These are phyloP conservation scores for Rhogogaster chlorosoma DNA, from an alignment of 2,888 invertebrate genomes.

Conservation along the genomic window DNA sequence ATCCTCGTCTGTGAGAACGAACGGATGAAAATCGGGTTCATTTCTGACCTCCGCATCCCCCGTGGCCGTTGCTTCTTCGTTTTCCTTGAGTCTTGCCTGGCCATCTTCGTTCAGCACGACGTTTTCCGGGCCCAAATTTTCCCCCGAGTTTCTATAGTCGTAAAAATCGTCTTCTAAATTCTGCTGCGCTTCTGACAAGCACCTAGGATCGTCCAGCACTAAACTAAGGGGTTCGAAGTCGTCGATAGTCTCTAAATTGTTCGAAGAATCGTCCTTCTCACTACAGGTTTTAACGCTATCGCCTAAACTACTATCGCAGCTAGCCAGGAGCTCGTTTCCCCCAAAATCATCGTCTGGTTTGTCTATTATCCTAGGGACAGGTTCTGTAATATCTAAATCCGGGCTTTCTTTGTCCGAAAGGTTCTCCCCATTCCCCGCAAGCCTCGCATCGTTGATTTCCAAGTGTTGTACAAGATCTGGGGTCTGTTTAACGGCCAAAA, in stretches of 20 bases:
- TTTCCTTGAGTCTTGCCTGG: neutral
- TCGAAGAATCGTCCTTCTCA: conserved; percentile 65
- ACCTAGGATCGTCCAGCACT: conserved; percentile 71
- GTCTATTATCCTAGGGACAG: neutral
- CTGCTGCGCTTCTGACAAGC: conserved; percentile 61
- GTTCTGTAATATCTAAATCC: conserved; percentile 11
- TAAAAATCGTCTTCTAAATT: conserved; percentile 70
- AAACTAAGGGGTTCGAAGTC: conserved; percentile 72
- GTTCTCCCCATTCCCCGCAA: conserved; percentile 59
- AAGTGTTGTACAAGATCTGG: conserved; percentile 49
- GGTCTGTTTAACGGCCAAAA: conserved; percentile 70
- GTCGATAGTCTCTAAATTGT: conserved; percentile 65
- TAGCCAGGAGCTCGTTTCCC: conserved; percentile 65
- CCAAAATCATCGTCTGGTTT: conserved; percentile 54
- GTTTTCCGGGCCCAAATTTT: neutral
- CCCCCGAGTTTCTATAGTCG: conserved; percentile 64
- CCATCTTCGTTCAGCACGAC: neutral
- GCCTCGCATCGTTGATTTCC: conserved; percentile 54
- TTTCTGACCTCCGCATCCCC: neutral
- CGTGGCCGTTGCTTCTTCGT: neutral
- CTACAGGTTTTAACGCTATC: conserved; percentile 68
- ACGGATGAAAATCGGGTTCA: neutral
- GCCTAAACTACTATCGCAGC: conserved; percentile 69
- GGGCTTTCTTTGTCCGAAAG: neutral
- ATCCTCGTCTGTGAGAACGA: neutral